Percentiles rank a stretch among this genome's conserved stretches.
Evolutionary conservation across 2,113 vertebrate species (phyloP).

Genomic region (Panthera tigris): DNA sequence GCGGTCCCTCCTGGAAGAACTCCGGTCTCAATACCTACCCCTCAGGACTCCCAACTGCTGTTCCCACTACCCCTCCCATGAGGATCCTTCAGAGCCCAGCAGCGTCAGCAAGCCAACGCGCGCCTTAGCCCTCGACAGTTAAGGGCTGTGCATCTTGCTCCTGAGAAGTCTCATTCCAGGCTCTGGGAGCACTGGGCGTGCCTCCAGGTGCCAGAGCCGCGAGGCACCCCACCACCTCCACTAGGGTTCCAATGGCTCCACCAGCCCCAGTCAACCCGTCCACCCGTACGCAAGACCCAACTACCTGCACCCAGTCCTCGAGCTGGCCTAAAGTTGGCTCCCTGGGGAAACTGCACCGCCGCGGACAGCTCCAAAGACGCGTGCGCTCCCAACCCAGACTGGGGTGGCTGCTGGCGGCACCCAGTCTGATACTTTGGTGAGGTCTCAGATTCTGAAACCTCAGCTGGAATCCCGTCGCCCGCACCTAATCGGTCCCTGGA

Average conservation of each 20-base stretch:
- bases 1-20: background rate
- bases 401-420: background rate
- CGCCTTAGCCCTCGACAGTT: background rate
- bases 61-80: background rate
- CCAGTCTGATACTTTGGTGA: background rate
- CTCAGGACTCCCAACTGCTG: background rate
- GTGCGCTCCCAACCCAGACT: background rate
- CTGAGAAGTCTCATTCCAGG: background rate
- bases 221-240: background rate
- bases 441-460: background rate
- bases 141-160: background rate
- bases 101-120: background rate
- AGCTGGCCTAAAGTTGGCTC: conserved; percentile 9
- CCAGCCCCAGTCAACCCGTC: background rate
- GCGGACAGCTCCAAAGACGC: background rate
- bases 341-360: background rate
- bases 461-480: background rate
- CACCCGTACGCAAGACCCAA: background rate
- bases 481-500: background rate
- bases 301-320: conserved; percentile 10
- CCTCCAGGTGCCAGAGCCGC: background rate
- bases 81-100: background rate
- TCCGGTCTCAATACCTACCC: background rate
- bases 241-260: background rate
- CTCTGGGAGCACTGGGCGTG: background rate